Percentiles rank a stretch among this genome's conserved stretches.
phyloP scores from a whole-genome alignment of 1,140 invertebrate genomes.

The Ips nitidus region DNA sequence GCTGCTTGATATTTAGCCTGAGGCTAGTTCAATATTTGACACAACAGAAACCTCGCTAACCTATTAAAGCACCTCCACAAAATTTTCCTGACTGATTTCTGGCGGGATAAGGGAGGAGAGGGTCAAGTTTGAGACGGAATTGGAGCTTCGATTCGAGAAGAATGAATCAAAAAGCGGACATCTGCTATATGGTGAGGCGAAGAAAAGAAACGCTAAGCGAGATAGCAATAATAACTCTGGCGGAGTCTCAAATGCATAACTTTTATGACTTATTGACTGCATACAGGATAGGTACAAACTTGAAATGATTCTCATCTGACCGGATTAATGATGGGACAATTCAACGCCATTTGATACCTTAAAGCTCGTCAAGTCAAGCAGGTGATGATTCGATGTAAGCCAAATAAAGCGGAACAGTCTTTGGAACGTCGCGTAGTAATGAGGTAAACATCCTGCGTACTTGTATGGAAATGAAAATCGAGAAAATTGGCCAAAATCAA shows the following conservation, averaged over 20 bases:
- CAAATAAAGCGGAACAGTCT: conserved; percentile 8
- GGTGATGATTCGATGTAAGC: neutral
- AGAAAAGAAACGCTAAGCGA: conserved; percentile 27
- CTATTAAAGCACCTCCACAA: neutral
- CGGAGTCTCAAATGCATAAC: conserved; percentile 43
- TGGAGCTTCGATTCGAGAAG: neutral
- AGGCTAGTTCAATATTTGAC: neutral
- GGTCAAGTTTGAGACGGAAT: neutral
- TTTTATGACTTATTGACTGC: conserved; percentile 45
- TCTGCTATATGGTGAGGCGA: neutral
- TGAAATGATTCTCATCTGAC: conserved; percentile 6
- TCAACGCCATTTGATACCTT: no score
- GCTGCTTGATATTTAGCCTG: neutral
- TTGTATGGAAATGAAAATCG: conserved; percentile 17
- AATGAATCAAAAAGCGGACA: conserved; percentile 2
- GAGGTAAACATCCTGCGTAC: conserved; percentile 21
- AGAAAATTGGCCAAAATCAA: conserved; percentile 28
- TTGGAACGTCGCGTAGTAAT: conserved; percentile 5
- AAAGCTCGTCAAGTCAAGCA: no score
- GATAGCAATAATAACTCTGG: conserved; percentile 34
- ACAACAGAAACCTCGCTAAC: conserved; percentile 4
- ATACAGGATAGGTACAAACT: conserved; percentile 18
- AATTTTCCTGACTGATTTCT: conserved; percentile 4
- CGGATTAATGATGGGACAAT: neutral
- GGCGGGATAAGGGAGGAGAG: neutral